Conservation (phyloP, 2,797 vertebrate species). For the Cheirogaleus major region DNA sequence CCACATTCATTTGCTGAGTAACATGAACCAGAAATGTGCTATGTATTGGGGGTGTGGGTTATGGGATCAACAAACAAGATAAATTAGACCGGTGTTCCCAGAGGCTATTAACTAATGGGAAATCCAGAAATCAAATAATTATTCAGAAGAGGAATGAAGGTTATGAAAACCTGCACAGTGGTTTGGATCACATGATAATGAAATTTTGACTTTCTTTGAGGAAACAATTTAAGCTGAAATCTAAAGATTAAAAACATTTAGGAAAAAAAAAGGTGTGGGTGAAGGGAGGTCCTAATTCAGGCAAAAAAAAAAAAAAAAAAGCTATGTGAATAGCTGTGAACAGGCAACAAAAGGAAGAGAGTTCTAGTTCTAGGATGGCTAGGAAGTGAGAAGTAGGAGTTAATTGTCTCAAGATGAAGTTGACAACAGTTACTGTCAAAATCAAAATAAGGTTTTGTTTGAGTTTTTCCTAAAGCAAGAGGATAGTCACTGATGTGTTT, state of each 20-base stretch:
- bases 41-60: not conserved
- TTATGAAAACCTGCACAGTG: not conserved
- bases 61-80: not conserved
- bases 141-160: not conserved
- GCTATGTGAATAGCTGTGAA: not conserved
- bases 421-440: not conserved
- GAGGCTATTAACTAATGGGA: not conserved
- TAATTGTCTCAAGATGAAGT: not conserved
- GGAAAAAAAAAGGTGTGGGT: not conserved
- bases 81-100: not conserved
- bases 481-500: not conserved
- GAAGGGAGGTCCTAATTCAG: not conserved
- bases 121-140: not conserved
- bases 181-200: not conserved
- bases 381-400: not conserved
- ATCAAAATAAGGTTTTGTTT: not conserved
- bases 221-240: not conserved
- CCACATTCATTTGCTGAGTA: not conserved
- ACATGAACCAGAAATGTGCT: not conserved
- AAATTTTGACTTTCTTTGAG: not conserved
- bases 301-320: not conserved
- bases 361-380: not conserved
- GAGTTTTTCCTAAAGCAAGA: not conserved
- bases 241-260: not conserved
- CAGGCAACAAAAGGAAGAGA: not conserved